Evolutionary conservation across 37 sponge, comb jelly and placozoan species (phyloP), one percentile per base, ranked within the genome.

Genomic region (Halichondria panicea): DNA sequence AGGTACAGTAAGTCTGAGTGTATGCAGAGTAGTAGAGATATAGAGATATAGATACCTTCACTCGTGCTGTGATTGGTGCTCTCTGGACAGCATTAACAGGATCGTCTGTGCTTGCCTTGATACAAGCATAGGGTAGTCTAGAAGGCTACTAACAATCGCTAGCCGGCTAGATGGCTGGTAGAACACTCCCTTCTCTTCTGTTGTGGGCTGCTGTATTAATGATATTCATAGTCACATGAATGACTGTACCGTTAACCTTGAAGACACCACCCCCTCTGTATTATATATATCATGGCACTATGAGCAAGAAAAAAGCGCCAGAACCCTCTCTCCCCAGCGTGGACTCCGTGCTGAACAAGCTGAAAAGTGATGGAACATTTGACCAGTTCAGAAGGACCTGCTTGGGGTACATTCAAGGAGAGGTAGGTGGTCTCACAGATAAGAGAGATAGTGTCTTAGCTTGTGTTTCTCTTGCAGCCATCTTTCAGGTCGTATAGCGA

Each of bases 381-480:
- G 90, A 89, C 55, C 57, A 75, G 52, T 80, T 89, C 66, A 74
- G 90, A 44, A 84, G 84, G 55, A 55, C 81, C 2, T 89, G 90
- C 54, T 43, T 84, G 63, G 71, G 55, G 46, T 64, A 76, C 19
- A 58, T 89, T 36, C 71, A 89, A 68, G 61, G 43, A 7, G 85
- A 89, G 63, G 90, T 84, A 60, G 43, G 80, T 45, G 3, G 4
- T n/a, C n/a, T n/a, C n/a, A n/a, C n/a, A n/a, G n/a, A n/a, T n/a
- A n/a, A n/a, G n/a, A n/a, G n/a, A 18, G 52, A 11, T 18, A 18
- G 15, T 48, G 15, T 15, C 15, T 48, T 48, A 15, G 13, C 8
- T 52, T 43, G 24, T 52, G 38, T 37, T 38, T 37, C 32, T 37
- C 40, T 12, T 41, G 1, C 56, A 88, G 83, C 78, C 89, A 60